These are phyloP conservation scores for Drosophila cracens DNA, from an alignment of 2,888 invertebrate genomes.

Conservation along the genomic window DNA sequence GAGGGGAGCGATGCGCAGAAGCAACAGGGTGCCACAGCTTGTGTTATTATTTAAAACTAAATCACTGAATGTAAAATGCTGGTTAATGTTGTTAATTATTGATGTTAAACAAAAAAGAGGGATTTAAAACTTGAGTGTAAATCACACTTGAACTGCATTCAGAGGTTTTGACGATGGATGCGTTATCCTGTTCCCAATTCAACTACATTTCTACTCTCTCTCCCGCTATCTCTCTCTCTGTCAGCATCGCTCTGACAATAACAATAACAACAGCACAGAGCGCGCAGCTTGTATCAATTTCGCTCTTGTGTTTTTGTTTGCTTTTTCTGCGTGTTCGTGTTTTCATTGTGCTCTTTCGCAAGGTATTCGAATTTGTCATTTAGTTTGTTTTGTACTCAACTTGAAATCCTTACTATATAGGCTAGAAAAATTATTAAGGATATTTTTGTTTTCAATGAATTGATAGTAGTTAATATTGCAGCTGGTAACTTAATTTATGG, in stretches of 20 bases:
- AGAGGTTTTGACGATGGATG: neutral
- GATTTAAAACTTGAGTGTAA: neutral
- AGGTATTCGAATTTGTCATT: neutral
- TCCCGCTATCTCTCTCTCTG: conserved; percentile 34
- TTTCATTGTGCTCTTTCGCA: conserved; percentile 54
- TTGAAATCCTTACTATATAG: neutral
- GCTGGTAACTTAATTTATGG: neutral
- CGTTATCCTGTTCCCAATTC: conserved; percentile 2
- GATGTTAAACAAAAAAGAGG: neutral
- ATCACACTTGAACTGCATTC: too few relatives aligned
- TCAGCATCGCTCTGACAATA: conserved; percentile 65
- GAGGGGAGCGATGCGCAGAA: conserved; percentile 49
- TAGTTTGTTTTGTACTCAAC: conserved; percentile 3
- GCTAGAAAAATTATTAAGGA: neutral
- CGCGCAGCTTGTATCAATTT: conserved; percentile 68
- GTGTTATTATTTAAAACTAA: conserved; percentile 10
- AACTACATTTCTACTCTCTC: conserved; percentile 23
- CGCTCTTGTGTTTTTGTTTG: conserved; percentile 76
- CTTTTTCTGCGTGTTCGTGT: conserved; percentile 73
- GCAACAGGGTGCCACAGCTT: conserved; percentile 54
- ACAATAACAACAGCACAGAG: conserved; percentile 48
- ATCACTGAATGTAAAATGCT: neutral
- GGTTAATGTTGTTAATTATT: neutral
- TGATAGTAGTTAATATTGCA: neutral
- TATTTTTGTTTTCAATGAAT: neutral